These are phyloP conservation scores for Aldrovandia affinis DNA, from an alignment of 2,797 vertebrate genomes.

Conservation along the genomic window DNA sequence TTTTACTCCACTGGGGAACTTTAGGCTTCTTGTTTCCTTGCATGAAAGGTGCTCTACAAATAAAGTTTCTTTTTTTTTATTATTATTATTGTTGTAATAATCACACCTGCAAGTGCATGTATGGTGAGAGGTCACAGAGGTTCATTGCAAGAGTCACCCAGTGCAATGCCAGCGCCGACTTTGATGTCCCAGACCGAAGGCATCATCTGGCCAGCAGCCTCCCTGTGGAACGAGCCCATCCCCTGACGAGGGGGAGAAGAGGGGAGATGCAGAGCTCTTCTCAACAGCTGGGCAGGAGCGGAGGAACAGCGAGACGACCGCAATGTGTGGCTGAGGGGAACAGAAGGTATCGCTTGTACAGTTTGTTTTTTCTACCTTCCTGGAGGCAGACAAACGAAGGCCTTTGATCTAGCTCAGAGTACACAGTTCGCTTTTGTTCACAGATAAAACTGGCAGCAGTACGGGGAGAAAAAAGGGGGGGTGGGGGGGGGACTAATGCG, in stretches of 20 bases:
- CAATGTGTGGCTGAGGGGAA: conserved; percentile 80
- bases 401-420: conserved; percentile 76
- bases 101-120: conserved; percentile 6
- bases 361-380: conserved; percentile 82
- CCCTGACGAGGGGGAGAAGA: conserved; percentile 56
- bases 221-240: conserved; percentile 75
- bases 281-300: conserved; percentile 72
- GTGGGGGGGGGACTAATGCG: conserved; percentile 58
- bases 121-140: conserved; percentile 22
- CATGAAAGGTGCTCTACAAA: neutral
- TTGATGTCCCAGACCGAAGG: conserved; percentile 77
- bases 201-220: conserved; percentile 73
- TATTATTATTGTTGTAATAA: too few relatives aligned
- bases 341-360: conserved; percentile 77
- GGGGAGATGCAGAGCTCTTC: conserved; percentile 62
- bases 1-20: neutral
- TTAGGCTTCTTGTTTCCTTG: neutral
- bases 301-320: conserved; percentile 69
- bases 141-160: conserved; percentile 63
- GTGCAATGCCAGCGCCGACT: conserved; percentile 65
- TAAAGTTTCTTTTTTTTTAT: too few relatives aligned
- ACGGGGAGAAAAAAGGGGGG: conserved; percentile 40
- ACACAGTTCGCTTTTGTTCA: conserved; percentile 80
- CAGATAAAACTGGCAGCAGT: conserved; percentile 58
- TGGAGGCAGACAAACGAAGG: conserved; percentile 73